Conservation (phyloP, 2,888 invertebrate species). For the Asteroscopus sphinx region DNA sequence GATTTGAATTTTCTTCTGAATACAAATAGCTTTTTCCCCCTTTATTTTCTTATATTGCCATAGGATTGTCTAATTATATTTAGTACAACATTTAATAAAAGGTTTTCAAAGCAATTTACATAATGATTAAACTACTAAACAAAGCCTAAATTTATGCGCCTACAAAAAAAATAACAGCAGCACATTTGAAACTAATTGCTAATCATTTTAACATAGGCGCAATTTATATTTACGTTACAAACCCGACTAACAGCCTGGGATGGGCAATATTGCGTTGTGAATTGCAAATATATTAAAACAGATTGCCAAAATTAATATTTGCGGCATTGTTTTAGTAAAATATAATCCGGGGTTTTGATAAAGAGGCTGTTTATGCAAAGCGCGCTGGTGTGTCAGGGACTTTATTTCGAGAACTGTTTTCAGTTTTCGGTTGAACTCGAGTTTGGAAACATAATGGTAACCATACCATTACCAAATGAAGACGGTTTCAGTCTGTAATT, state of each 20-base stretch:
- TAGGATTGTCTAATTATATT: no score
- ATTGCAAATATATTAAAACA: constrained; percentile 68
- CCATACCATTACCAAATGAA: no score
- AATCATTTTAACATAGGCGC: constrained; percentile 57
- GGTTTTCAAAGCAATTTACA: background rate
- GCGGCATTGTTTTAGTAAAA: constrained; percentile 53
- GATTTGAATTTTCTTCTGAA: no score
- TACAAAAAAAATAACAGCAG: constrained; percentile 24
- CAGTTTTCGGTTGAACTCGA: constrained; percentile 28
- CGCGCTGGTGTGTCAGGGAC: constrained; percentile 17
- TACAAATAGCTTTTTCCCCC: no score
- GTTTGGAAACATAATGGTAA: constrained; percentile 12
- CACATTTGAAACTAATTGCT: constrained; percentile 56
- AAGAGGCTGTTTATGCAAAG: constrained; percentile 55
- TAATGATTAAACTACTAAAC: constrained; percentile 9
- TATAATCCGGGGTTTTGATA: constrained; percentile 61
- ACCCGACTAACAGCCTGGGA: constrained; percentile 39
- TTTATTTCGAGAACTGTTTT: constrained; percentile 45
- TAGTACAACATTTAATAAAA: no score
- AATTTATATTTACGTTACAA: constrained; percentile 49
- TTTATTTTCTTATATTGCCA: no score
- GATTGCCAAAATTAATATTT: constrained; percentile 66
- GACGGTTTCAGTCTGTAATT: no score
- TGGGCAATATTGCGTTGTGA: constrained; percentile 53
- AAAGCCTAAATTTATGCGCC: constrained; percentile 18